These are phyloP conservation scores for Adoxophyes honmai DNA, from an alignment of 1,140 invertebrate genomes.

Conservation along the genomic window DNA sequence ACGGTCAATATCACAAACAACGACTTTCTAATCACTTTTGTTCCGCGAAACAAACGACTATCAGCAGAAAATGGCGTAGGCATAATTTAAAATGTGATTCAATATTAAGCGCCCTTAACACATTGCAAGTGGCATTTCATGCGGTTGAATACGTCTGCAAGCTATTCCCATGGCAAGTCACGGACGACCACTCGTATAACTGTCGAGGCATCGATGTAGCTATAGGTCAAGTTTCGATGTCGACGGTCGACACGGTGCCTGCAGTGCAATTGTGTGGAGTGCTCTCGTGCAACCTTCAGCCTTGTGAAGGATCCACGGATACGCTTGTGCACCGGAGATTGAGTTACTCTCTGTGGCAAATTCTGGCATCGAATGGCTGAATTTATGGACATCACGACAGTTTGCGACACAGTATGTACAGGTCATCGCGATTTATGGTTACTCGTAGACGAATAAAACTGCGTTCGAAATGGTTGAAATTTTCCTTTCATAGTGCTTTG, in stretches of 20 bases:
- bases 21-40: no score
- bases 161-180: constrained; percentile 37
- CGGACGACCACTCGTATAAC: constrained; percentile 37
- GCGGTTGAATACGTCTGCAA: not conserved
- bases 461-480: no score
- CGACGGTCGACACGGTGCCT: constrained; percentile 1
- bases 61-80: no score
- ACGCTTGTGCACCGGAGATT: constrained; percentile 44
- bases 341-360: constrained; percentile 32
- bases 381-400: no score
- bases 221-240: constrained; percentile 15
- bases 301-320: constrained; percentile 29
- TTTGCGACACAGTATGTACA: no score
- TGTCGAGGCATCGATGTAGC: constrained; percentile 18
- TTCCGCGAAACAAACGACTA: no score
- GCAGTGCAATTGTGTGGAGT: constrained; percentile 28
- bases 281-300: constrained; percentile 16
- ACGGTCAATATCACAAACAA: not conserved
- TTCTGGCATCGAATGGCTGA: not conserved
- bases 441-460: no score
- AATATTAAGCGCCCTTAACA: not conserved
- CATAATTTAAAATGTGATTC: not conserved
- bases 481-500: no score
- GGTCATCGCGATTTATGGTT: no score
- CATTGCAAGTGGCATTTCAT: not conserved